phyloP scores from a whole-genome alignment of 2,888 invertebrate genomes.

The Sepioteuthis lessoniana region DNA sequence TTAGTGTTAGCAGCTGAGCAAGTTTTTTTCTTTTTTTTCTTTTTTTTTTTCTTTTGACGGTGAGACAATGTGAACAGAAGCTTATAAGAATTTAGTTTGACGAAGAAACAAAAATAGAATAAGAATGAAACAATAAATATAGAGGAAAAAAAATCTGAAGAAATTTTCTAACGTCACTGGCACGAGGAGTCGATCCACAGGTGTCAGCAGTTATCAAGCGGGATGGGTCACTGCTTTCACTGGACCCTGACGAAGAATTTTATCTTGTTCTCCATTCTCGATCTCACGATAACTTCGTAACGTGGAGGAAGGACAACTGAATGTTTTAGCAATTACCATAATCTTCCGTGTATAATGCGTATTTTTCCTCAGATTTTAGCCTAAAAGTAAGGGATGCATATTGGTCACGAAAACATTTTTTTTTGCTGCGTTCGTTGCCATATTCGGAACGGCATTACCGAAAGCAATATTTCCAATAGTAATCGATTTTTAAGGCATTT shows the following conservation, averaged over 20 bases:
- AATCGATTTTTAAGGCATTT: no score
- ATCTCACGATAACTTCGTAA: neutral
- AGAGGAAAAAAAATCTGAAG: no score
- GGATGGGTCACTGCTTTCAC: conserved; percentile 33
- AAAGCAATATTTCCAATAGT: no score
- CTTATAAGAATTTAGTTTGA: neutral
- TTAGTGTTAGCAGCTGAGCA: neutral
- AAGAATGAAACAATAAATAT: no score
- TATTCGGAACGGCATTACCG: no score
- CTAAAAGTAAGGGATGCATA: no score
- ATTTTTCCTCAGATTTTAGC: no score
- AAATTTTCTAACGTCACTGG: neutral
- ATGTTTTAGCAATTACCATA: neutral
- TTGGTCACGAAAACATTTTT: no score
- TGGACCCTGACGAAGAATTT: conserved; percentile 24
- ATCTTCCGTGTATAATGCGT: no score
- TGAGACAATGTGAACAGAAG: neutral
- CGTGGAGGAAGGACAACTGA: neutral
- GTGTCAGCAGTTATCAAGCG: neutral
- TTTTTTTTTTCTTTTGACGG: neutral
- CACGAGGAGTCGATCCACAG: neutral
- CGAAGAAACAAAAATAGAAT: neutral
- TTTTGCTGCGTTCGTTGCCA: no score
- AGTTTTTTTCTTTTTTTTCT: no score
- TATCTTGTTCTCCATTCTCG: neutral